Base-by-base conservation (phyloP, 2,113 vertebrate species). In the Clupea harengus region DNA sequence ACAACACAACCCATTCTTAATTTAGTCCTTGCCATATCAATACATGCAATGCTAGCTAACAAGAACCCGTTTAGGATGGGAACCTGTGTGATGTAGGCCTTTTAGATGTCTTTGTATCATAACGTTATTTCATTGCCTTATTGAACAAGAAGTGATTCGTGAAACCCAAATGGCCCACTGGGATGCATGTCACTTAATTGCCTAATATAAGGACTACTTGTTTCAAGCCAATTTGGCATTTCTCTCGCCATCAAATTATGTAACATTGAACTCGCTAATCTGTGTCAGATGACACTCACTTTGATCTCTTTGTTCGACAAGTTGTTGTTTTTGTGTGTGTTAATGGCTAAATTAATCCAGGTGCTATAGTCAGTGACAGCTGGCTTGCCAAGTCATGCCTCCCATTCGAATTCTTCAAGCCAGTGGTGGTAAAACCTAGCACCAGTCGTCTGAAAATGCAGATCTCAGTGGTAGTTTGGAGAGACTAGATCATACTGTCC, bases 251-350 rank as follows among this genome's bases (percentile, higher is more conserved):
- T 78, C 32, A 78, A 20, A 60, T 84, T 84, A 39, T 18, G 5
- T 50, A 82, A 84, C 82, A n/a, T 15, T 75, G 57, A 81, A 28
- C 60, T 75, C 2, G 50, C 20, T 85, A 84, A 80, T 85, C 45
- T 45, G 28, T 28, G 22, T 44, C n/a, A 83, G 57, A 67, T 85
- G 18, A 54, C 39, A 11, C 82, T 85, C 75, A 54, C 87, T 86
- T 11, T 78, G 44, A 72, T 82, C 49, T 83, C 81, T 28, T 83
- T 60, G 5, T 49, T 49, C 25, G 47, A 50, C 46, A 78, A 39
- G 28, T 4, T 72, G 50, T 54, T 54, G 4, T 17, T 54, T 13
- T 57, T 57, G 6, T 20, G 54, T 22, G 7, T 52, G 6, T 2
- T 15, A 10, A 52, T 57, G 3, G 5, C 5, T 20, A 57, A 22